These are phyloP conservation scores for Neoarius graeffei DNA, from an alignment of 2,113 vertebrate species.

Conservation along the genomic window DNA sequence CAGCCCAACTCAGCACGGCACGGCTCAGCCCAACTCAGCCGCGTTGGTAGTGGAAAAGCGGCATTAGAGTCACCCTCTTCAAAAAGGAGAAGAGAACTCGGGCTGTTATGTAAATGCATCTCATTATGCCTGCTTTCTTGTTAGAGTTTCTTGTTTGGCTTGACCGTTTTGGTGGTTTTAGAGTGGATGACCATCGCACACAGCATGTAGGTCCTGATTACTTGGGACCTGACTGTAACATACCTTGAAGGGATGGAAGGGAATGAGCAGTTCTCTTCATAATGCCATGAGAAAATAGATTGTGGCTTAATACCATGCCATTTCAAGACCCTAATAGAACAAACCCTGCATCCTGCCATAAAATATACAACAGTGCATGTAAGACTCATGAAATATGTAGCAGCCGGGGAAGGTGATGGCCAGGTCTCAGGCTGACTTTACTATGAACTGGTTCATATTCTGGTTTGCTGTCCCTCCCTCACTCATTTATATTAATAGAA, in stretches of 20 bases:
- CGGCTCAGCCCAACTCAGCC: too few relatives aligned
- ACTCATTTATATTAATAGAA: conserved; percentile 27
- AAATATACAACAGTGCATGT: conserved; percentile 59
- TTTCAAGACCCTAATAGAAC: conserved; percentile 25
- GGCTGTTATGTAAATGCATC: not conserved
- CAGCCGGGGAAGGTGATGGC: conserved; percentile 44
- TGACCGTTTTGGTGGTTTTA: not conserved
- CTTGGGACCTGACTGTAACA: not conserved
- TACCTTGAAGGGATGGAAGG: not conserved
- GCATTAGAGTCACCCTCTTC: not conserved
- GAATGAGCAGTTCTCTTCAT: not conserved
- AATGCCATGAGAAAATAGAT: not conserved
- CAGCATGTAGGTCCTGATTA: not conserved
- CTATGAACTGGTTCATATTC: conserved; percentile 49
- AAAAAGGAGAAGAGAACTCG: not conserved
- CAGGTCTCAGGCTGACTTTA: conserved; percentile 36
- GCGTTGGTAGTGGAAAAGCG: too few relatives aligned
- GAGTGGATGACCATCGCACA: not conserved
- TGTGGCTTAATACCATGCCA: not conserved
- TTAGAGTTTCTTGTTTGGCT: not conserved
- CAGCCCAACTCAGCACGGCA: too few relatives aligned
- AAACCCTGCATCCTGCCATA: conserved; percentile 46
- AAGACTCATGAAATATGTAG: conserved; percentile 60
- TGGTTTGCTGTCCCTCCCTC: conserved; percentile 24
- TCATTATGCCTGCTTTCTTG: not conserved